Percentiles rank a stretch among this genome's conserved stretches.
Evolutionary conservation across 2,797 vertebrate species (phyloP).

Genomic region (Intellagama lesueurii): DNA sequence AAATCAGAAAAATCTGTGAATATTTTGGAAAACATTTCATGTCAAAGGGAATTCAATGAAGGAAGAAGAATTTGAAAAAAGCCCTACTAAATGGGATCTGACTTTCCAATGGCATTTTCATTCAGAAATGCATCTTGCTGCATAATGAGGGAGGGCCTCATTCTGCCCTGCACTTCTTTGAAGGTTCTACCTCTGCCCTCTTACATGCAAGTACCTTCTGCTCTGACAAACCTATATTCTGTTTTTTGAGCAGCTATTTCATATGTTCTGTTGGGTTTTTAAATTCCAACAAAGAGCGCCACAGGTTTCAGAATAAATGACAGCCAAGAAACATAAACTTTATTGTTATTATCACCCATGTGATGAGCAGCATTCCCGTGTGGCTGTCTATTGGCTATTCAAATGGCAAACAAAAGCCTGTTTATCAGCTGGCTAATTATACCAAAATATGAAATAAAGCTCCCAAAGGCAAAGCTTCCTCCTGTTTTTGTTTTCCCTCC

Average conservation of each 20-base stretch:
- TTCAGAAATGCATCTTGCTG: constrained; percentile 15
- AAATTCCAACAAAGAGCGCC: constrained; percentile 49
- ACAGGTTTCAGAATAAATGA: constrained; percentile 55
- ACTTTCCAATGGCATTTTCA: not conserved
- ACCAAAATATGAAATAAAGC: constrained; percentile 63
- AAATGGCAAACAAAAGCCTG: constrained; percentile 67
- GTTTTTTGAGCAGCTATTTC: constrained; percentile 57
- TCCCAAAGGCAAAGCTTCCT: constrained; percentile 45
- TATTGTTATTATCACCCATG: constrained; percentile 62
- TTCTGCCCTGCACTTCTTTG: not conserved
- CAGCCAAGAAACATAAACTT: constrained; percentile 70
- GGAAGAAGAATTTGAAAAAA: not conserved
- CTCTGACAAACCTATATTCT: not conserved
- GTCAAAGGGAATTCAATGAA: not conserved
- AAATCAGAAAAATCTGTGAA: not conserved
- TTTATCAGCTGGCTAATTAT: constrained; percentile 66
- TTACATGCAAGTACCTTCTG: constrained; percentile 50
- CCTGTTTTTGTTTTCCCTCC: constrained; percentile 56
- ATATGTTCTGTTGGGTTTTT: constrained; percentile 36
- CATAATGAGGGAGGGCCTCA: not conserved
- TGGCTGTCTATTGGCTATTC: constrained; percentile 58
- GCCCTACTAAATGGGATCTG: constrained; percentile 18
- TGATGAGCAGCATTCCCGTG: constrained; percentile 61
- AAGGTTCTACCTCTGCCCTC: constrained; percentile 1
- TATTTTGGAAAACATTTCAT: not conserved